Evolutionary conservation across 2,113 vertebrate species (phyloP).

Genomic region (Martes martes): DNA sequence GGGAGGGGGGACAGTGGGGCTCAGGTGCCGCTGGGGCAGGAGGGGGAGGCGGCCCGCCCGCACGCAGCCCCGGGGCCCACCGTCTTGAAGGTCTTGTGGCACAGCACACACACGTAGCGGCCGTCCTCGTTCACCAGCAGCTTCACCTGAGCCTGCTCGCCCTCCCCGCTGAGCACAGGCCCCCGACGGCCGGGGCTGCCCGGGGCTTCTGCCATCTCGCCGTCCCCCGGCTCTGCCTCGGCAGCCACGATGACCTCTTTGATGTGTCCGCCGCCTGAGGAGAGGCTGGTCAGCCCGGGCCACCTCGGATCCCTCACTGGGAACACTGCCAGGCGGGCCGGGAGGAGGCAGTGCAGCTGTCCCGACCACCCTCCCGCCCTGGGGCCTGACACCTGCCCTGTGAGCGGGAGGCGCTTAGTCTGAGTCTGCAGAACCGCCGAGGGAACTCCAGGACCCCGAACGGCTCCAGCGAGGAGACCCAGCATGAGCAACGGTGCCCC

Average conservation of each 20-base stretch:
- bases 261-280: conserved; percentile 81
- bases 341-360: fast-evolving
- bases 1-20: not conserved
- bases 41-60: not conserved
- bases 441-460: not conserved
- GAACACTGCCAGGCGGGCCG: not conserved
- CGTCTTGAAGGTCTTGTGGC: conserved; percentile 98
- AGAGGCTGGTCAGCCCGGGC: conserved; percentile 23
- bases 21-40: not conserved
- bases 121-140: conserved; percentile 91
- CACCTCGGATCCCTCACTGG: not conserved
- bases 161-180: conserved; percentile 70
- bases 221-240: conserved; percentile 73
- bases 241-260: conserved; percentile 83
- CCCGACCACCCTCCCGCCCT: not conserved
- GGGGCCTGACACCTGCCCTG: not conserved
- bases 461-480: not conserved
- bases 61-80: conserved; percentile 69
- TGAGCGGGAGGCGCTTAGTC: not conserved
- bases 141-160: conserved; percentile 81
- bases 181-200: conserved; percentile 68
- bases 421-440: fast-evolving
- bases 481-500: not conserved
- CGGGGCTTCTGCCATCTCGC: conserved; percentile 68
- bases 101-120: conserved; percentile 91